Evolutionary conservation across 2,888 invertebrate species (phyloP).

Genomic region (Lucinisca nassula): DNA sequence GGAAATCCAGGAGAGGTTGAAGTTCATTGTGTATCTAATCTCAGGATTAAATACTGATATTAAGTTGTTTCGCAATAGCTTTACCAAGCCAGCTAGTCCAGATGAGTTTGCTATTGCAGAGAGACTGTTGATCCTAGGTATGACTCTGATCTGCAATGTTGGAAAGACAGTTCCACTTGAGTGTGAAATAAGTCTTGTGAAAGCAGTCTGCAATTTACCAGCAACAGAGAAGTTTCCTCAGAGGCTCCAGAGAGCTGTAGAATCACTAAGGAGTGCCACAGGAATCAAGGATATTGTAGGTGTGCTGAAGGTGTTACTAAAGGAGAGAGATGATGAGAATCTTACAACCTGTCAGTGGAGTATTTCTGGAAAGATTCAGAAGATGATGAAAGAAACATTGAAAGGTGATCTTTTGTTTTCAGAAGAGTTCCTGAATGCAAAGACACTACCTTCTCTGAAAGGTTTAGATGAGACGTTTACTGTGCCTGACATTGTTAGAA

Average conservation of each 20-base stretch:
- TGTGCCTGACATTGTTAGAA: not conserved
- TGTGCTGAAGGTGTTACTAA: constrained; percentile 47
- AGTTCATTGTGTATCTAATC: constrained; percentile 54
- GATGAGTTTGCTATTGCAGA: constrained; percentile 64
- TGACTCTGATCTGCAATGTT: constrained; percentile 74
- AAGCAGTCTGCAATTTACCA: constrained; percentile 48
- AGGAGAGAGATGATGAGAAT: constrained; percentile 51
- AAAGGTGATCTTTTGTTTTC: constrained; percentile 17
- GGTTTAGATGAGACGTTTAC: not conserved
- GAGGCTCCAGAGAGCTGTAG: constrained; percentile 53
- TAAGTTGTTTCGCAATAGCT: constrained; percentile 44
- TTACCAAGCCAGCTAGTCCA: constrained; percentile 25
- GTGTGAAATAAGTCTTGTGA: constrained; percentile 58
- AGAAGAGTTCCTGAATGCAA: constrained; percentile 12
- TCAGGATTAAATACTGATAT: constrained; percentile 49
- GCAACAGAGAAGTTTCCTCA: constrained; percentile 52
- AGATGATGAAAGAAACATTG: constrained; percentile 7
- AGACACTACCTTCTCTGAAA: constrained; percentile 8
- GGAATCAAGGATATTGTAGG: constrained; percentile 61
- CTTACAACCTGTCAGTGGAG: constrained; percentile 66
- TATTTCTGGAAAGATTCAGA: constrained; percentile 5
- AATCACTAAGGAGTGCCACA: constrained; percentile 39
- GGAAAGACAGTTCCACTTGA: constrained; percentile 59
- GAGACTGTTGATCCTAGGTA: constrained; percentile 69
- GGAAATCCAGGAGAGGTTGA: constrained; percentile 53